phyloP scores from a whole-genome alignment of 2,797 vertebrate genomes.

The Apodemus agrarius region DNA sequence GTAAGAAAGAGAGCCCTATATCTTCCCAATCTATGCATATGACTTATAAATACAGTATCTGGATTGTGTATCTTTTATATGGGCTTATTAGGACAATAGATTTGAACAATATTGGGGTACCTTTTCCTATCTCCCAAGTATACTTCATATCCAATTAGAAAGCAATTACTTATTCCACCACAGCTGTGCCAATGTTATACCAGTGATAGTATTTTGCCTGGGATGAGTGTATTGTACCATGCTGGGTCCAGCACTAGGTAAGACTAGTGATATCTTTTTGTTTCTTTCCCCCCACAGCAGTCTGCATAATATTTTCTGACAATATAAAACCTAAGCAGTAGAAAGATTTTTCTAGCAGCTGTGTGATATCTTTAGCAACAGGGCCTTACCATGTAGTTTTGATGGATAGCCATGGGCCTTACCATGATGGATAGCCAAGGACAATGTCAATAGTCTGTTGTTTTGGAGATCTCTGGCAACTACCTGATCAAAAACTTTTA shows the following conservation, averaged over 20 bases:
- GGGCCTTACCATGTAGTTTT: background rate
- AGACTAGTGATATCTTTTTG: background rate
- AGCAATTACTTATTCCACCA: background rate
- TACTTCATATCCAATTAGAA: background rate
- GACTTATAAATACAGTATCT: too few species aligned
- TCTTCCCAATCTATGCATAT: too few species aligned
- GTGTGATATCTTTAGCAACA: background rate
- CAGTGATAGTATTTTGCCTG: too few species aligned
- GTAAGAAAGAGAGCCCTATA: too few species aligned
- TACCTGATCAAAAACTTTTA: background rate
- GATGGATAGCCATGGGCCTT: background rate
- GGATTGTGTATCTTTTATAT: too few species aligned
- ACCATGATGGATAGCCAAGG: background rate
- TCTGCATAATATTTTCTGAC: background rate
- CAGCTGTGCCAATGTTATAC: too few species aligned
- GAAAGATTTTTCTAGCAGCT: background rate
- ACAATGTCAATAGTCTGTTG: background rate
- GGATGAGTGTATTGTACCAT: background rate
- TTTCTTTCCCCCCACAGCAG: background rate
- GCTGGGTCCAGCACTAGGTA: background rate
- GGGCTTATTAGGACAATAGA: too few species aligned
- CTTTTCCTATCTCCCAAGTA: background rate
- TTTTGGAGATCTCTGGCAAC: background rate
- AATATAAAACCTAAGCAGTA: background rate
- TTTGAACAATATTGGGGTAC: too few species aligned